Evolutionary conservation across 2,797 vertebrate species (phyloP), one percentile per base, ranked within the genome.

Genomic region (Bradypodion pumilum): DNA sequence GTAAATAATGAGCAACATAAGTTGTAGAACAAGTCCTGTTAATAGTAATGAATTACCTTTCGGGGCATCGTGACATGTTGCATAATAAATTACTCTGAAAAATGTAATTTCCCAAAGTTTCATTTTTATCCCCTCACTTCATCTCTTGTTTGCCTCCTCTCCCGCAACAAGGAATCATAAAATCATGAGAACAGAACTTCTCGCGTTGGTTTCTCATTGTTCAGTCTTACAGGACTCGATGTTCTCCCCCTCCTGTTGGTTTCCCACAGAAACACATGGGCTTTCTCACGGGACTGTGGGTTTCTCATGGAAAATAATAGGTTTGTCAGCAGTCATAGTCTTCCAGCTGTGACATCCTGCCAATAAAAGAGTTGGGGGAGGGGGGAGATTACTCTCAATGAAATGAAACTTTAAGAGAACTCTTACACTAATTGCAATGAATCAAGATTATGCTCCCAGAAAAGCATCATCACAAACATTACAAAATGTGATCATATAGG

Each of bases 221-320:
- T 93, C 0, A 6, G 92, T 90, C 84, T 91, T 89, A 82, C 89
- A 93, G 94, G 94, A 94, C 94, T 94, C 93, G 89, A 93, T 91
- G 91, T 92, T 91, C 88, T 89, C 87, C 84, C 91, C 92, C 91
- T 92, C 59, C 84, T 89, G 87, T 92, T 87, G 62, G 89, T 95
- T 96, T 96, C 95, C 95, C 96, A 96, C 94, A 94, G 92, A 86
- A 69, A 84, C 88, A 88, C 89, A 94, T 78, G 84, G 91, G 91
- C 93, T 95, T 95, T 96, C 96, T 95, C 95, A 95, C 86, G 92
- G 94, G 94, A 94, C 93, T 84, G 70, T 42, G 74, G 86, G 80
- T 88, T 93, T 95, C 93, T 93, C 93, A 90, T 92, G 91, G 91
- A 88, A 85, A 88, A 90, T 92, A 92, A 91, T 91, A 91, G 88